Evolutionary conservation across 2,888 invertebrate genomes (phyloP), one percentile per base, ranked within the genome.

Genomic region (Thyatira batis): DNA sequence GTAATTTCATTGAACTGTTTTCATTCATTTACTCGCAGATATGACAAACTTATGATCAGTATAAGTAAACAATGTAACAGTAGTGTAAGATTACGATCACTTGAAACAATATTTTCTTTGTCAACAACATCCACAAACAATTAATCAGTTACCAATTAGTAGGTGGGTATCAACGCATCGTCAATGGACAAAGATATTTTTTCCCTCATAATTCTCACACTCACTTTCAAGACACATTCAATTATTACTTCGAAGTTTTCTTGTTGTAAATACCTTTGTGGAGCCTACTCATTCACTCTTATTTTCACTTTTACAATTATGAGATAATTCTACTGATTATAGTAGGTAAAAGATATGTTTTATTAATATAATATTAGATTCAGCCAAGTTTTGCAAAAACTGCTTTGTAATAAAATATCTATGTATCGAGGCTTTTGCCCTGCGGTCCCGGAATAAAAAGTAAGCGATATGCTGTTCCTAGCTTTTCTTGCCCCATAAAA

Each of bases 201-300:
- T 80, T 79, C 76, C 65, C 55, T 33, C 43, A 53, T 51, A 58
- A 60, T 75, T 84, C 83, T 63, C 86, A 83, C 73, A 55, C 27
- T 27, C 63, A 74, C 86, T 85, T 87, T 87, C 86, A 78, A 75
- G 71, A 69, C 52, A 58, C 64, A 71, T 63, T 17, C 17, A 62
- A 67, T 61, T 46, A 61, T 71, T 76, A 75, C 72, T 64, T 64
- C 53, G 51, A 69, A 61, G 45, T 50, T 69, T 81, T 78, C 71
- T 78, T 82, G 57, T 52, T 50, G 49, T 56, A 50, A 59, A 65
- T 58, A 49, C 58, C 51, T 33, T 30, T 53, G 59, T 63, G 57
- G 50, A 45, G 58, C 58, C 58, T 59, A 63, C 64, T 54, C 27
- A 52, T 52, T 55, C 50, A 49, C 73, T 71, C 67, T 70, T 69